Evolutionary conservation across 2,888 invertebrate genomes (phyloP).

Genomic region (Eristalinus sepulchralis): DNA sequence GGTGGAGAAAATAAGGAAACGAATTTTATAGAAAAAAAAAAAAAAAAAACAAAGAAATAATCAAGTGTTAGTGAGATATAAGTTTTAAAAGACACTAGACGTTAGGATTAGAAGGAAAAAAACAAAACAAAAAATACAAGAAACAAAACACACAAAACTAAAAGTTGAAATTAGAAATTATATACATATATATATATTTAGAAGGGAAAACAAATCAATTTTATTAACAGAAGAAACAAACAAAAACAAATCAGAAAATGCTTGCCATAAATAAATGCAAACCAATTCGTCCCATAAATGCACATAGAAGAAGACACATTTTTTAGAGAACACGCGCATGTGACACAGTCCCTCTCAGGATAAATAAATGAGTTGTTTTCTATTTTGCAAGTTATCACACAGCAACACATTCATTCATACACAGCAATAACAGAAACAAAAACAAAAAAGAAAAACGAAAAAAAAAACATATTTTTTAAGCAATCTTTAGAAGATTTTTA

Average conservation of each 20-base stretch:
- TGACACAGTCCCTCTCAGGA: constrained; percentile 69
- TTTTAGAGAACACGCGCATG: constrained; percentile 62
- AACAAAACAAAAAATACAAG: background rate
- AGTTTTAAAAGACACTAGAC: constrained; percentile 40
- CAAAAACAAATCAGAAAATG: constrained; percentile 24
- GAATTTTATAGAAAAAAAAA: constrained; percentile 23
- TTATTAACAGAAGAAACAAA: background rate
- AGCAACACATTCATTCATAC: background rate
- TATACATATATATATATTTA: constrained; percentile 13
- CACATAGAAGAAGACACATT: constrained; percentile 59
- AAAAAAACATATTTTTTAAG: constrained; percentile 56
- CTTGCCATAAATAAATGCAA: constrained; percentile 70
- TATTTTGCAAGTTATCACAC: constrained; percentile 56
- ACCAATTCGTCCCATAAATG: constrained; percentile 68
- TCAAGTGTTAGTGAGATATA: constrained; percentile 65
- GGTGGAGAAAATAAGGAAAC: constrained; percentile 7
- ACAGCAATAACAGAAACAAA: background rate
- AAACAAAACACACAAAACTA: background rate
- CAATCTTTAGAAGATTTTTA: constrained; percentile 71
- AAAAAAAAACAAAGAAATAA: constrained; percentile 10
- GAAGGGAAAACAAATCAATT: background rate
- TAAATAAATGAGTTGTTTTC: constrained; percentile 70
- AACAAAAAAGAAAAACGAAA: constrained; percentile 19
- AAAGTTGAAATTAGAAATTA: constrained; percentile 52
- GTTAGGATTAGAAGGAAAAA: constrained; percentile 31